Evolutionary conservation across 2,888 invertebrate genomes (phyloP).

Genomic region (Sepiola atlantica): DNA sequence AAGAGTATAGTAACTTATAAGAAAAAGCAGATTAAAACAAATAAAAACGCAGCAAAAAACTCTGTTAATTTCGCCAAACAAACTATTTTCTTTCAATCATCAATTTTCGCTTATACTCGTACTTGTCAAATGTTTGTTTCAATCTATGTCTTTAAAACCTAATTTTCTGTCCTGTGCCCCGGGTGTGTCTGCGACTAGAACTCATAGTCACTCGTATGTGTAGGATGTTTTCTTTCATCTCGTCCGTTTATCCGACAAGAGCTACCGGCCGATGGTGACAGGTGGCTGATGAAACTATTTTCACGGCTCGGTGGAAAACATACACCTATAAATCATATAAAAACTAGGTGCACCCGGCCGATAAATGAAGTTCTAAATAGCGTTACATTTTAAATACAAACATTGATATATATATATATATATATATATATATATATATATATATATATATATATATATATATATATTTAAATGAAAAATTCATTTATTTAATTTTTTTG

Average conservation of each 20-base stretch:
- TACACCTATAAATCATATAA: not conserved
- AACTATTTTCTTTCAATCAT: not conserved
- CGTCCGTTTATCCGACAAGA: not conserved
- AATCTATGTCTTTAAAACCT: not conserved
- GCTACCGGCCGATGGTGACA: not conserved
- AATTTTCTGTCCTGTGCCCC: not conserved
- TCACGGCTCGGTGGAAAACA: not conserved
- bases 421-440: no score
- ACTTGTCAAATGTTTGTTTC: not conserved
- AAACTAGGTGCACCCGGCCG: not conserved
- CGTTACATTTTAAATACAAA: not conserved
- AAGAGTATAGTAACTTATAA: no score
- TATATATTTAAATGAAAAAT: no score
- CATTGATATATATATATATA: no score
- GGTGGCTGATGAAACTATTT: slow-evolving; percentile 2
- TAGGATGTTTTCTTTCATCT: not conserved
- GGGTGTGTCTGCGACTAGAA: not conserved
- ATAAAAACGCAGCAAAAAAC: not conserved
- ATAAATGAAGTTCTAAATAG: not conserved
- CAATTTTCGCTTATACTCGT: not conserved
- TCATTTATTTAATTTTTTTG: no score
- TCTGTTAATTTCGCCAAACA: not conserved
- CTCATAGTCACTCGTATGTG: not conserved
- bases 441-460: no score
- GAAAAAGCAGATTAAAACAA: not conserved